phyloP scores from a whole-genome alignment of 2,797 vertebrate species.

The Silurus lanzhouensis region DNA sequence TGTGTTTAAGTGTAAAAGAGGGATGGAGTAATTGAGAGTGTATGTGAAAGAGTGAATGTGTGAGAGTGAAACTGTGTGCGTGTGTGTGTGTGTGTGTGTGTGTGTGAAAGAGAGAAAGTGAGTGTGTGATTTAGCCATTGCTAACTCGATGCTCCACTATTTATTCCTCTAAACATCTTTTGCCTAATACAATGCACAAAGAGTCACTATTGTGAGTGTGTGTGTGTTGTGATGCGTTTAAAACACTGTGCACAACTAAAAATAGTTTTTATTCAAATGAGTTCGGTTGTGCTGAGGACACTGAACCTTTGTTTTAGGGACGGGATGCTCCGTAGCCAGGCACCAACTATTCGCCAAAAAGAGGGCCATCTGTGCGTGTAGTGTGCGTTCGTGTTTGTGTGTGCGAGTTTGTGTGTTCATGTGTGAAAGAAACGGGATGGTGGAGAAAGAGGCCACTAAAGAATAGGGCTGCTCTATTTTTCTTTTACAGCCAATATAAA shows the following conservation, averaged over 20 bases:
- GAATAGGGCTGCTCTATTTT: constrained; percentile 62
- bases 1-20: not conserved
- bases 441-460: constrained; percentile 63
- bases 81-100: not conserved
- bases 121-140: constrained; percentile 13
- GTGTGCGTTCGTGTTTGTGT: constrained; percentile 44
- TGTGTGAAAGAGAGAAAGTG: not conserved
- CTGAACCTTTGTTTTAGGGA: constrained; percentile 70
- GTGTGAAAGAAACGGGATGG: constrained; percentile 41
- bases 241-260: constrained; percentile 60
- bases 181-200: constrained; percentile 50
- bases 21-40: not conserved
- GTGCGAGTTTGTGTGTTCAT: constrained; percentile 49
- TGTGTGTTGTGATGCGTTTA: constrained; percentile 51
- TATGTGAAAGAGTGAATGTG: not conserved
- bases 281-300: constrained; percentile 56
- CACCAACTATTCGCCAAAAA: constrained; percentile 56
- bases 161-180: constrained; percentile 26
- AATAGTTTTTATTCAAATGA: constrained; percentile 63
- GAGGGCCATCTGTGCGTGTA: constrained; percentile 45
- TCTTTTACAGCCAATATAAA: constrained; percentile 56
- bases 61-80: not conserved
- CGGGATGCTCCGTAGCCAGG: constrained; percentile 66
- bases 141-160: constrained; percentile 11
- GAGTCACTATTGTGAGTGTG: constrained; percentile 49